Percentiles rank a stretch among this genome's conserved stretches.
Conservation (phyloP, 2,888 invertebrate genomes). For the Gymnocheta viridis region DNA sequence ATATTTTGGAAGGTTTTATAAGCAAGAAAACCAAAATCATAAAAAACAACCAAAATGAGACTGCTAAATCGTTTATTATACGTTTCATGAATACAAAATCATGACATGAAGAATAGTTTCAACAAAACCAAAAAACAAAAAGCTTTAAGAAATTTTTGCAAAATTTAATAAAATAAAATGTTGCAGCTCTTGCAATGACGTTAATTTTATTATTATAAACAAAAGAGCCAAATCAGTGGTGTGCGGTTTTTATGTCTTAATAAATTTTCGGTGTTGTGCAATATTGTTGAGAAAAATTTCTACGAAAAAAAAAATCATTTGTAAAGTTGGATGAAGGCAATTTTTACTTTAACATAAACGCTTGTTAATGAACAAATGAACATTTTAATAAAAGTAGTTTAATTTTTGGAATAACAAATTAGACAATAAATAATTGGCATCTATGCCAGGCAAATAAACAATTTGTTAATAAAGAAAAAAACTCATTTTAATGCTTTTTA, state of each 20-base stretch:
- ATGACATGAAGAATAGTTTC: conserved; percentile 12
- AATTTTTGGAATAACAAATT: background rate
- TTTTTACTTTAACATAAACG: background rate
- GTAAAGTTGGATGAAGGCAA: background rate
- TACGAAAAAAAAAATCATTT: background rate
- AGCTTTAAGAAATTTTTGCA: conserved; percentile 36
- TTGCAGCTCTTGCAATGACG: conserved; percentile 7
- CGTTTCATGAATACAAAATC: conserved; percentile 39
- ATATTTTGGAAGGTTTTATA: conserved; percentile 3
- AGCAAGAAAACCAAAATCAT: conserved; percentile 26
- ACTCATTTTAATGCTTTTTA: too few relatives aligned
- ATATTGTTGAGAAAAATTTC: background rate
- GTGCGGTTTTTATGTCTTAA: conserved; percentile 31
- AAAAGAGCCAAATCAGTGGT: conserved; percentile 24
- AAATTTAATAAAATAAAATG: conserved; percentile 36
- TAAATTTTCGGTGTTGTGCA: conserved; percentile 16
- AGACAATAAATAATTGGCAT: too few relatives aligned
- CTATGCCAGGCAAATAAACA: too few relatives aligned
- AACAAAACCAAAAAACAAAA: background rate
- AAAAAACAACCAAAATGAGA: conserved; percentile 26
- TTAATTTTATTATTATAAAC: background rate
- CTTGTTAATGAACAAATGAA: background rate
- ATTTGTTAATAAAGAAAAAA: too few relatives aligned
- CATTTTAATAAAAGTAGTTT: background rate
- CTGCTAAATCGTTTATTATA: conserved; percentile 36